Conservation (phyloP, 2,888 invertebrate genomes). For the Heteromyza rotundicornis region DNA sequence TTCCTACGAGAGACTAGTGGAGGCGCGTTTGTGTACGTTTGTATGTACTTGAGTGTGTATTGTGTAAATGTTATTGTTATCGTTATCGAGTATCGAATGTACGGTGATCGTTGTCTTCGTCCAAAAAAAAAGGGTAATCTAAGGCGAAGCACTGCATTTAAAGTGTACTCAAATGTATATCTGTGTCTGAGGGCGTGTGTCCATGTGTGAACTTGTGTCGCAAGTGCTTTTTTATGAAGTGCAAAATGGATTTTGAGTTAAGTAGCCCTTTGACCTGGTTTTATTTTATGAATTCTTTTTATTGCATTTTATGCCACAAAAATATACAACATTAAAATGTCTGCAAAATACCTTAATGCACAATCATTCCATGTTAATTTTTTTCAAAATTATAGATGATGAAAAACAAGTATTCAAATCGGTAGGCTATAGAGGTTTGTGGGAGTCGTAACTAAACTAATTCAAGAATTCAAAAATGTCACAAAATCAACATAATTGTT, state of each 20-base stretch:
- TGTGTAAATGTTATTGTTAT: neutral
- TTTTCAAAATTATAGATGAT: no score
- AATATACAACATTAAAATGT: no score
- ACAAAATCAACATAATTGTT: no score
- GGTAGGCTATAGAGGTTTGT: no score
- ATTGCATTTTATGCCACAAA: no score
- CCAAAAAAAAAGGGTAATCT: neutral
- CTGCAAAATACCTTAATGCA: no score
- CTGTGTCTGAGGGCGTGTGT: no score
- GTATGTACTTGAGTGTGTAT: neutral
- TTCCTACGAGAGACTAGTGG: neutral
- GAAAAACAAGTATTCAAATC: no score
- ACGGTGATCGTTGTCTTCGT: neutral
- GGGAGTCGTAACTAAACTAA: no score
- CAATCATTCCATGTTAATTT: no score
- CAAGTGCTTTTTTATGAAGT: constrained; percentile 1
- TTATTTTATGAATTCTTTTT: neutral
- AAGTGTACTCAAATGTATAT: no score
- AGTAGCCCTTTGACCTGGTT: neutral
- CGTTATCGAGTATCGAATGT: neutral
- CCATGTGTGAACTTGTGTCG: neutral
- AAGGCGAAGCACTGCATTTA: neutral
- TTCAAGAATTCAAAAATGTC: no score
- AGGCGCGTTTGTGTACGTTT: neutral
- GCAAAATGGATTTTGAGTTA: neutral